Evolutionary conservation across 2,113 vertebrate species (phyloP), one percentile per base, ranked within the genome.

Genomic region (Cheilinus undulatus): DNA sequence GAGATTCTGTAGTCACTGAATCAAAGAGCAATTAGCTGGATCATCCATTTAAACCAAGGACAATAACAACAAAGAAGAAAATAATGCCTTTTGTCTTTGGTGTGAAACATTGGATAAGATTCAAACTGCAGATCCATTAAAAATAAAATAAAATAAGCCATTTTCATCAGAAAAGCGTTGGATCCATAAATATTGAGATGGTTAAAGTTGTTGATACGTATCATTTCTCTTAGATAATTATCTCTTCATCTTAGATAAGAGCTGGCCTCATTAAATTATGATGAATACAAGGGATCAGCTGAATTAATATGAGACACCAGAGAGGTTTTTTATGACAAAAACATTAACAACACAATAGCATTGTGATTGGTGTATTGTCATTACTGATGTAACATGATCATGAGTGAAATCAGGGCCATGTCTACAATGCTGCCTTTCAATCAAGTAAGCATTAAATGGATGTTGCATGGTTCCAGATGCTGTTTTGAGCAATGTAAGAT

Each of bases 1-100:
- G 68, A 45, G 56, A 83, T 64, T 78, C 43, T 69, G 34, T 60
- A 48, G 69, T 69, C 67, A 60, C 53, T 80, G 46, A 74, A 74
- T 74, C 74, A 79, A 66, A 69, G n/a, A 45, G 40, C 64, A 68
- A 61, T 82, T 86, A 75, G 62, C 62, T 59, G 58, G 3, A 0
- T 76, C 64, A 76, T 76, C 61, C 60, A 73, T 78, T 78, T 42
- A 67, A 57, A 73, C 24, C 11, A 58, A 69, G 36, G 50, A 69
- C 43, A 51, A 34, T 48, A 52, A 36, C 34, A 34, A 6, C 12
- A 48, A 23, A 46, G 32, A 38, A 45, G 20, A 42, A 53, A 50
- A 45, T n/a, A 52, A 0, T 36, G 20, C 5, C 5, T 66, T 61
- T 36, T 73, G 34, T 36, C 12, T 67, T 19, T 34, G 28, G 20